These are phyloP conservation scores for Beris morrisii DNA, from an alignment of 2,888 invertebrate species.

Conservation along the genomic window DNA sequence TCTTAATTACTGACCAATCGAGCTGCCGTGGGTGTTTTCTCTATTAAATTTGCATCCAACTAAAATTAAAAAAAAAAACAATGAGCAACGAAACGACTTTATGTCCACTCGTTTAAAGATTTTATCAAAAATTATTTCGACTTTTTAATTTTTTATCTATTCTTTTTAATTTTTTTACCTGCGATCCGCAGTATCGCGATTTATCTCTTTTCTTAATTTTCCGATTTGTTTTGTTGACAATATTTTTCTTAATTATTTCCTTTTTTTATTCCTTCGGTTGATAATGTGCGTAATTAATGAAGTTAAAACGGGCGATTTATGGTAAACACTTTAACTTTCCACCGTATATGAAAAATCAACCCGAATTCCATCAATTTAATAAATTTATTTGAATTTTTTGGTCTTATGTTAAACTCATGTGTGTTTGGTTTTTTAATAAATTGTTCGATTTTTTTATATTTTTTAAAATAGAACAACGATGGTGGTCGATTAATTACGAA, in stretches of 20 bases:
- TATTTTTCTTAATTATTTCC: constrained; percentile 3
- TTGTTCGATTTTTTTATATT: constrained; percentile 18
- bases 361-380: constrained; percentile 30
- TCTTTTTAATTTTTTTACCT: background rate
- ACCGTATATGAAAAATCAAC: background rate
- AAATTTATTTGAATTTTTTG: constrained; percentile 32
- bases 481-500: constrained; percentile 40
- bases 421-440: background rate
- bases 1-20: constrained; percentile 29
- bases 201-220: constrained; percentile 17
- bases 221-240: constrained; percentile 31
- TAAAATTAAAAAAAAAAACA: no score
- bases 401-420: no score
- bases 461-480: constrained; percentile 36
- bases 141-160: constrained; percentile 5
- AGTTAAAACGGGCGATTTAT: constrained; percentile 31
- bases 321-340: constrained; percentile 26
- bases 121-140: no score
- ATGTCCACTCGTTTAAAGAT: no score
- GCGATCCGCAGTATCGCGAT: constrained; percentile 22
- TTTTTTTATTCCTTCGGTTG: constrained; percentile 12
- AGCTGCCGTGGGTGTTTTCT: constrained; percentile 24
- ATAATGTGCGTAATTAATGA: constrained; percentile 13
- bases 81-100: no score
- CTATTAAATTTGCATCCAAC: no score